Base-by-base conservation (phyloP, 2,113 vertebrate species). In the Mobula hypostoma region DNA sequence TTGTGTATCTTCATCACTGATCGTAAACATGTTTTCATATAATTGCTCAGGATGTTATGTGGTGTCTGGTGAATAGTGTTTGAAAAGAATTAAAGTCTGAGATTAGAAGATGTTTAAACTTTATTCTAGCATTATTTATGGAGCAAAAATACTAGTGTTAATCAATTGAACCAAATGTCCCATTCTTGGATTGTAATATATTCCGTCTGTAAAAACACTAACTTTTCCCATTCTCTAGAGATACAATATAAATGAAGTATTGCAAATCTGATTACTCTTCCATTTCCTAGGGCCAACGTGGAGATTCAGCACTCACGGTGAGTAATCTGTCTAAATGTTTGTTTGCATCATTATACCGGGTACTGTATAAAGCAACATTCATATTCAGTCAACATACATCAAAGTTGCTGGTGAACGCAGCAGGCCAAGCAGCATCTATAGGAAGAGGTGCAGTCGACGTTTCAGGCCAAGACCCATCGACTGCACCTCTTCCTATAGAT, bases 241-340 rank as follows among this genome's bases (percentile, higher is more conserved):
- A 19, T 85, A 56, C 14, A 90, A 90, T 15, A 66, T 19, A 72
- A 93, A 74, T 48, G 24, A 48, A 74, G 36, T 93, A 93, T 19
- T 74, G 36, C 29, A n/a, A 93, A 74, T 48, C 68, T 93, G 21
- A 93, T 48, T 74, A 21, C 40, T 74, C 70, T 56, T 74, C 40
- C 91, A 27, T 93, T 93, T 93, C 29, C 40, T 74, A 93, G 91
- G 91, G 91, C 19, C 66, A 72, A 29, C 91, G 91, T 93, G 91
- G 91, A 76, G 68, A 93, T 56, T 93, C 91, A 74, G 91, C 68
- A 29, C 70, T 93, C 32, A 48, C 91, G 14, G 91, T 93, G 74
- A 74, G 91, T 93, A 74, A 74, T 48, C 9, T 76, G 36, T 56
- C 91, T 7, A 9, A 76, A 74, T 29, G 11, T 91, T 2, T 66